Percentiles rank a stretch among this genome's conserved stretches.
phyloP scores from a whole-genome alignment of 2,113 vertebrate species.

The Mastomys coucha region DNA sequence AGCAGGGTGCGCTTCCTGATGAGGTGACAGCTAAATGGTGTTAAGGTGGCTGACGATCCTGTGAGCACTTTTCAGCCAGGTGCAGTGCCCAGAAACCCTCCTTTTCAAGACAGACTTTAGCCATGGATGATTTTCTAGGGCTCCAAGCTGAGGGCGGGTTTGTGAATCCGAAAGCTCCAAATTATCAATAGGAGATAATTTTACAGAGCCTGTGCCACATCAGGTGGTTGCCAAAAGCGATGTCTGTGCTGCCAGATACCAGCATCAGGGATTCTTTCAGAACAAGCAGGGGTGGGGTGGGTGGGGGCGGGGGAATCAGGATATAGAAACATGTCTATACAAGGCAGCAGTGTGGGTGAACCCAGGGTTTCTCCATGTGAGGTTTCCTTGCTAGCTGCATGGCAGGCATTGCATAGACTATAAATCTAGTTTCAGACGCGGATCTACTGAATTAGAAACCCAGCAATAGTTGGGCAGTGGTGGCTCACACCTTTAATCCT shows the following conservation, averaged over 20 bases:
- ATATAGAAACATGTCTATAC: neutral
- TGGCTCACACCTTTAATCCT: neutral
- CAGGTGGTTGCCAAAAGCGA: neutral
- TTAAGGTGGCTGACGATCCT: neutral
- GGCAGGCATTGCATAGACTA: neutral
- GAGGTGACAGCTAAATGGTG: neutral
- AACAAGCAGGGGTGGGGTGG: neutral
- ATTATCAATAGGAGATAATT: conserved; percentile 36
- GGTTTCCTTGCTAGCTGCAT: neutral
- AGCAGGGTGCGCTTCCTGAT: neutral
- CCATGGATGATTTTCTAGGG: neutral
- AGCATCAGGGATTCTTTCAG: neutral
- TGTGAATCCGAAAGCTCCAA: conserved; percentile 39
- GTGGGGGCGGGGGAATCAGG: neutral
- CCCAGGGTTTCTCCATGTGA: neutral
- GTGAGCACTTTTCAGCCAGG: neutral
- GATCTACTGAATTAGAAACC: neutral
- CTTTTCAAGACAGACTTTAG: neutral
- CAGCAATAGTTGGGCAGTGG: neutral
- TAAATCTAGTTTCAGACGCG: neutral
- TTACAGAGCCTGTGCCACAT: neutral
- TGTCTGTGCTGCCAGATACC: neutral
- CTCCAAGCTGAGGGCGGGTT: neutral
- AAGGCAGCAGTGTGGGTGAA: neutral
- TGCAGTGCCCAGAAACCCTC: neutral